phyloP scores from a whole-genome alignment of 2,797 vertebrate species.

The Urosaurus nigricauda region DNA sequence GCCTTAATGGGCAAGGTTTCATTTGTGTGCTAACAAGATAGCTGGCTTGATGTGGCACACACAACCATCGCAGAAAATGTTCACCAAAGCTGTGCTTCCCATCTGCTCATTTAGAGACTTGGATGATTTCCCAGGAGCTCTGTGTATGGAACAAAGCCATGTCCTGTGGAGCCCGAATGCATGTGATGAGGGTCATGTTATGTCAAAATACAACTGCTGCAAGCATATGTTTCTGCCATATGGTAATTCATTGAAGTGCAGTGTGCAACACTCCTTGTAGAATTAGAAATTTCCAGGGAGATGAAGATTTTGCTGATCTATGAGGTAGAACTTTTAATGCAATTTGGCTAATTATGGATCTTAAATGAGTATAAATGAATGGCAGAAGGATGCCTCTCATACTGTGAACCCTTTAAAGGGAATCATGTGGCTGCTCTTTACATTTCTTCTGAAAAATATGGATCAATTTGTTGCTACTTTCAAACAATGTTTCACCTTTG shows the following conservation, averaged over 20 bases:
- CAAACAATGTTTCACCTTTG: background rate
- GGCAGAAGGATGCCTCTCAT: background rate
- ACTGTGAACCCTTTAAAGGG: background rate
- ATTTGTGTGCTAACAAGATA: background rate
- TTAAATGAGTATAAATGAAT: background rate
- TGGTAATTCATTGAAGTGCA: background rate
- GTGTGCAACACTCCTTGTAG: constrained; percentile 17
- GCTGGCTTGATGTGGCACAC: background rate
- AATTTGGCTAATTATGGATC: background rate
- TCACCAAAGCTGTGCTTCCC: background rate
- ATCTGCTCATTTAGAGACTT: background rate
- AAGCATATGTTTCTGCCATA: constrained; percentile 4
- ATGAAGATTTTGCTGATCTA: constrained; percentile 11
- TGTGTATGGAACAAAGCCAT: constrained; percentile 27
- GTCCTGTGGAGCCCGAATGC: background rate
- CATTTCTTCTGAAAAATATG: background rate
- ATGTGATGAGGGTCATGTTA: background rate
- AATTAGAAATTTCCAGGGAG: background rate
- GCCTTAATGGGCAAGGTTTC: background rate
- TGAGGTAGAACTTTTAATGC: background rate
- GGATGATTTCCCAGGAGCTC: constrained; percentile 31
- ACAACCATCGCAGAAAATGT: background rate
- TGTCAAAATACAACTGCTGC: constrained; percentile 23
- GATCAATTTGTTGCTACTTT: background rate
- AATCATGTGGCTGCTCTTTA: background rate